Base-by-base conservation (phyloP, 2,113 vertebrate genomes). In the Onychostoma macrolepis region DNA sequence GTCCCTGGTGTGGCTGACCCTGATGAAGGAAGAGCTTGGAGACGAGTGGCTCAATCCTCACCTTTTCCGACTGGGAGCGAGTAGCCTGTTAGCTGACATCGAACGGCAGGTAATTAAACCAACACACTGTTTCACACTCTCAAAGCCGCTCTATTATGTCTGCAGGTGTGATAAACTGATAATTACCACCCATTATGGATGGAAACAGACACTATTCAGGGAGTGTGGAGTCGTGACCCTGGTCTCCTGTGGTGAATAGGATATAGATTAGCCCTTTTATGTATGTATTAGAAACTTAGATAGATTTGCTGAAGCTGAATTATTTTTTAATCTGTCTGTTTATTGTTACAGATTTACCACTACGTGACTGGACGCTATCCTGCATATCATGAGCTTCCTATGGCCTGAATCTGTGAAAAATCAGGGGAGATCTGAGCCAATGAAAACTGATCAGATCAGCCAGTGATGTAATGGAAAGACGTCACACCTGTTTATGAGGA, bases 51-150 rank as follows among this genome's bases (percentile, higher is more conserved):
- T 99, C 56, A 92, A 87, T 3, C 96, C 98, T 1, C 89, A 94
- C 30, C 96, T 99, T 69, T 99, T 99, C 84, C 96, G 98, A 26
- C 93, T 99, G 63, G 98, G 98, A 36, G 98, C 98, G 88, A 99
- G 98, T n/a, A 95, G 96, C 81, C 93, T 99, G 43, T 93, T 99
- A 83, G 93, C 92, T 0, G 97, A 99, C 93, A 99, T 99, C 0
- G 98, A 99, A 94, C 95, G 96, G 79, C 97, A 99, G 97, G 98
- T 99, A 69, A 77, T 91, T 67, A 56, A 13, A 79, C 15, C 75
- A 63, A 36, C 56, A 12, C 21, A 41, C 38, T 33, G 56, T n/a
- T 67, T 36, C 15, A 63, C 48, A 67, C 78, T 30, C 33, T 21
- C 15, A 71, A 74, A 38, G 13, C 33, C 2, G 11, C 17, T 81